Evolutionary conservation across 2,888 invertebrate species (phyloP), one percentile per base, ranked within the genome.

Genomic region (Isoperla grammatica): DNA sequence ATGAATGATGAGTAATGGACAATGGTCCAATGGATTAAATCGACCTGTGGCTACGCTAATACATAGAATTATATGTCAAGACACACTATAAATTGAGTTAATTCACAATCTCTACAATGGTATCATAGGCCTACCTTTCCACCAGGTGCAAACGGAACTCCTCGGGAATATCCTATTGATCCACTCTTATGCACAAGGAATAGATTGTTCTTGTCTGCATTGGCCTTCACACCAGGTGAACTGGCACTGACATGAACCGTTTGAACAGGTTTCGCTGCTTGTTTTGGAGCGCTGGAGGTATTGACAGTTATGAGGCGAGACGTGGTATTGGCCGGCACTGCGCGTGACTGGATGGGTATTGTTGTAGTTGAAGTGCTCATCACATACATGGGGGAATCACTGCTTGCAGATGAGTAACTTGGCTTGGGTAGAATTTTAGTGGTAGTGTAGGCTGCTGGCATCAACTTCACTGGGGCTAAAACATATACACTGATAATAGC

Each of bases 171-270:
- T 9, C 58, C 53, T 2, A 56, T 13, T 29, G 57, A 43, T 8
- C 78, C 75, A 43, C 80, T 80, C 69, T 83, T 83, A 68, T 81
- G 81, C 22, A 83, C 79, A 19, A 83, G 79, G 65, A 83, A 81
- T 20, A 83, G 76, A 68, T 79, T 82, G 55, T 81, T 78, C 71
- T 82, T 83, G 20, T 66, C 56, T 42, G 67, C 55, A 23, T 65
- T 55, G 59, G 68, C 60, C 59, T 67, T 69, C 23, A 65, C 45
- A n/a, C 63, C 67, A 42, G 71, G 71, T 54, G 72, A 71, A 2
- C 70, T 71, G 29, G 71, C 71, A 13, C 53, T 9, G 39, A 53
- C 19, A 12, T 53, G 37, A 19, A 46, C 46, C 13, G 15, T 56
- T 22, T 45, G 43, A 13, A 45, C 29, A 5, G 56, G 12, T 22